Conservation (phyloP, 2,888 invertebrate species). For the Lordiphosa andalusiaca region DNA sequence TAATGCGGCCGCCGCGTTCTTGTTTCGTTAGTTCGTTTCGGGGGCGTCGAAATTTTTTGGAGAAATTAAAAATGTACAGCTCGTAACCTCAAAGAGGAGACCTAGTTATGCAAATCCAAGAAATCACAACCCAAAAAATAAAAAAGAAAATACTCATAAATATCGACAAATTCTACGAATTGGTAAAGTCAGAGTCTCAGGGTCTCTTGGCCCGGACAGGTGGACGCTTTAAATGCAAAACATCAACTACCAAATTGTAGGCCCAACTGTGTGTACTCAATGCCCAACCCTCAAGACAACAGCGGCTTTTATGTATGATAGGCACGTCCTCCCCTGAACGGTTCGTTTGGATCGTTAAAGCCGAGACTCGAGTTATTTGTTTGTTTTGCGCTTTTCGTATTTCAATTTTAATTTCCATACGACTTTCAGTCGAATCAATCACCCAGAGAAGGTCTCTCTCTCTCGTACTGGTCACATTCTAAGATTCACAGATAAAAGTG, state of each 20-base stretch:
- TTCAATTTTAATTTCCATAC: slow-evolving; percentile 56
- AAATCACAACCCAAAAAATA: slow-evolving; percentile 35
- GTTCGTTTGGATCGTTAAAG: slow-evolving; percentile 58
- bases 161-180: slow-evolving; percentile 70
- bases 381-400: slow-evolving; percentile 32
- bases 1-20: slow-evolving; percentile 21
- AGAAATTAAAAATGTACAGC: slow-evolving; percentile 65
- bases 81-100: slow-evolving; percentile 63
- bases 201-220: slow-evolving; percentile 43
- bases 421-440: slow-evolving; percentile 56
- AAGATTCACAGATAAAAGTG: slow-evolving; percentile 59
- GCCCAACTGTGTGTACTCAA: slow-evolving; percentile 15
- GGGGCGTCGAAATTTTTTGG: slow-evolving; percentile 55
- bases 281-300: slow-evolving; percentile 26
- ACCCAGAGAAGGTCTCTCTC: slow-evolving; percentile 47
- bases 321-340: slow-evolving; percentile 46
- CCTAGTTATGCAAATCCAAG: slow-evolving; percentile 78
- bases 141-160: slow-evolving; percentile 59
- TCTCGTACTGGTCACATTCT: slow-evolving; percentile 48
- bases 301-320: slow-evolving; percentile 30
- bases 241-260: slow-evolving; percentile 55
- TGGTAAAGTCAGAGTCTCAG: slow-evolving; percentile 33
- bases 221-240: slow-evolving; percentile 64
- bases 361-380: slow-evolving; percentile 35
- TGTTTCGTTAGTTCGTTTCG: slow-evolving; percentile 20